Evolutionary conservation across 1,140 invertebrate species (phyloP).

Genomic region (Drosophila eugracilis): DNA sequence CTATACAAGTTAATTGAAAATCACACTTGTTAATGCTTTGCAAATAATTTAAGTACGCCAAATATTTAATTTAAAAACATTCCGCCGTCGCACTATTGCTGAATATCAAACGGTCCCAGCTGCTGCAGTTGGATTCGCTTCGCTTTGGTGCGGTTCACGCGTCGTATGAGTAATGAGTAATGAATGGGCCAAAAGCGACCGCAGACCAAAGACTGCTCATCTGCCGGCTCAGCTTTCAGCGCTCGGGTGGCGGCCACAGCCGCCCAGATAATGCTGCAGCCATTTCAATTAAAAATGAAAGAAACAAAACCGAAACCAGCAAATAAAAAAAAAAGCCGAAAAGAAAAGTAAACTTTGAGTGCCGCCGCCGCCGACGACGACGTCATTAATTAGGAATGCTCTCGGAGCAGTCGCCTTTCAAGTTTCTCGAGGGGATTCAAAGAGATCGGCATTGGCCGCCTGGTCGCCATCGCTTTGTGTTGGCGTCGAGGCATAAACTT

Average conservation of each 20-base stretch:
- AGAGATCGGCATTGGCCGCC: slow-evolving; percentile 54
- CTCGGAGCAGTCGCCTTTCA: slow-evolving; percentile 67
- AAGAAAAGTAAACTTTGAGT: slow-evolving; percentile 47
- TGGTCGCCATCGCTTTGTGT: slow-evolving; percentile 72
- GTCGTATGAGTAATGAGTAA: slow-evolving; percentile 78
- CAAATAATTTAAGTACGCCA: not conserved
- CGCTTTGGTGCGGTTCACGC: slow-evolving; percentile 48
- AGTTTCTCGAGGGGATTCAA: slow-evolving; percentile 56
- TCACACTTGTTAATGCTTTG: not conserved
- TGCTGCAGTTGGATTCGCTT: slow-evolving; percentile 14
- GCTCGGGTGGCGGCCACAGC: slow-evolving; percentile 23
- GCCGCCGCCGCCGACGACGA: slow-evolving; percentile 32
- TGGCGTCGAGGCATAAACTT: slow-evolving; percentile 78
- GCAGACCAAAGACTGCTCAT: slow-evolving; percentile 46
- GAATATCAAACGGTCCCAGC: slow-evolving; percentile 26
- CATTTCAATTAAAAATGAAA: slow-evolving; percentile 71
- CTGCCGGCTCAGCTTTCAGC: slow-evolving; percentile 33
- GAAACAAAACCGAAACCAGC: slow-evolving; percentile 36
- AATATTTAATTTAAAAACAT: slow-evolving; percentile 14
- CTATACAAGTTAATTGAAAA: not conserved
- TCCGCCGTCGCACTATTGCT: slow-evolving; percentile 5
- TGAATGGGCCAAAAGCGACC: slow-evolving; percentile 45
- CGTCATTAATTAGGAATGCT: slow-evolving; percentile 82
- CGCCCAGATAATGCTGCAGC: slow-evolving; percentile 42
- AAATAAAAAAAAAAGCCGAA: slow-evolving; percentile 26